Evolutionary conservation across 2,888 invertebrate genomes (phyloP), one percentile per base, ranked within the genome.

Genomic region (Doris montereyensis): DNA sequence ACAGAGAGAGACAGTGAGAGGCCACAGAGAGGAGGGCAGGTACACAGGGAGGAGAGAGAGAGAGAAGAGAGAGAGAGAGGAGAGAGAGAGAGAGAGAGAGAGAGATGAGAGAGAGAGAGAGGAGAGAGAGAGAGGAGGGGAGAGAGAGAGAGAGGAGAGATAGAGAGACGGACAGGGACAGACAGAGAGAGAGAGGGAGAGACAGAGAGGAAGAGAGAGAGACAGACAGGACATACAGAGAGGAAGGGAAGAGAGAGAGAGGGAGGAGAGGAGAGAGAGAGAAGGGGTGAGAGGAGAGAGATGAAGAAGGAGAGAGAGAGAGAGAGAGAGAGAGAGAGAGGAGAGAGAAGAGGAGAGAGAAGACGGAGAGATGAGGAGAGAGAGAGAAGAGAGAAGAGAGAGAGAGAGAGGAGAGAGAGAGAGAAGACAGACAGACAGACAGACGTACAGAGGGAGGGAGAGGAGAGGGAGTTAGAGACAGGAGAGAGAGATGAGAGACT

Each of bases 401-500:
- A 41, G 52, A 41, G 52, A 41, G 52, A 41, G 52, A 41, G 52
- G 52, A 62, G 62, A 62, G 24, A 24, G 52, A 41, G 52, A 41
- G 52, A 41, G 52, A 41, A 41, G 52, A 41, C 8, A 41, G 52
- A 41, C 8, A 41, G 52, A 41, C 8, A 41, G 52, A 41, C 8
- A 41, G 52, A 41, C 8, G 17, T 5, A 17, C 8, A 41, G 52
- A 41, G 52, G 17, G 52, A 41, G 52, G 17, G 52, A 41, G 52
- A 41, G 52, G 17, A 17, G 17, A 17, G 52, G 17, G 52, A 41
- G 52, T 10, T 5, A 41, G 52, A 41, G 52, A 41, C 52, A 41
- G 52, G 62, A 62, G 62, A 62, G 24, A 24, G 4, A 62, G 62
- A 62, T n/a, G n/a, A n/a, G n/a, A n/a, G n/a, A n/a, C n/a, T n/a